Base-by-base conservation (phyloP, 2,113 vertebrate genomes). In the Rhea americana region DNA sequence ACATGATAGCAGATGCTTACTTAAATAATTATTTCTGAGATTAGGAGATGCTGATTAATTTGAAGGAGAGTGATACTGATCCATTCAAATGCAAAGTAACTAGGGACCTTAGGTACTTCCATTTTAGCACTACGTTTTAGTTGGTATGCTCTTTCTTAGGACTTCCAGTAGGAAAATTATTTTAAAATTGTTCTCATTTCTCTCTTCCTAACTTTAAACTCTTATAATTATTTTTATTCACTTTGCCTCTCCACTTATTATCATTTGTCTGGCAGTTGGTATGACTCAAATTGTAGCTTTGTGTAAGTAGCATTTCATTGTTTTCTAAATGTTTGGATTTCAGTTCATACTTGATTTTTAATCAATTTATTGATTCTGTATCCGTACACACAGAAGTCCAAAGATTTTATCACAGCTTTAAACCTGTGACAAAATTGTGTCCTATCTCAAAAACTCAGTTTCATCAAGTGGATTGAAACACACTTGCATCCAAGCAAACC, bases 251-350 rank as follows among this genome's bases (percentile, higher is more conserved):
- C 17, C 1, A 1, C 4, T 74, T 79, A 11, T 47, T 81, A 21
- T 2, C 0, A 45, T 25, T 48, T 45, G 21, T 26, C 20, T 66
- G 22, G 56, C 72, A 73, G 35, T 25, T 1, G 0, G 0, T 45
- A 30, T 32, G 17, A 59, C 20, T 90, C 8, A 59, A 55, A 10
- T 65, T 24, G 48, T 4, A 70, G 19, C 24, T 82, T 87, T 3
- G 8, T 73, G 61, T 59, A 35, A 73, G 43, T 39, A 37, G 3
- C 6, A 4, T 45, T 70, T 66, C 2, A 10, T 73, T 81, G 1
- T 81, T 76, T 55, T 50, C 15, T 45, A 14, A 83, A 19, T 0
- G 13, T 51, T 75, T 62, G 6, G 5, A 24, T 1, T 0, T 35
- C 47, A 20, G 7, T 41, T 45, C 24, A 1, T 70, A 7, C 55